phyloP scores from a whole-genome alignment of 2,888 invertebrate species.

The Barypeithes pellucidus region DNA sequence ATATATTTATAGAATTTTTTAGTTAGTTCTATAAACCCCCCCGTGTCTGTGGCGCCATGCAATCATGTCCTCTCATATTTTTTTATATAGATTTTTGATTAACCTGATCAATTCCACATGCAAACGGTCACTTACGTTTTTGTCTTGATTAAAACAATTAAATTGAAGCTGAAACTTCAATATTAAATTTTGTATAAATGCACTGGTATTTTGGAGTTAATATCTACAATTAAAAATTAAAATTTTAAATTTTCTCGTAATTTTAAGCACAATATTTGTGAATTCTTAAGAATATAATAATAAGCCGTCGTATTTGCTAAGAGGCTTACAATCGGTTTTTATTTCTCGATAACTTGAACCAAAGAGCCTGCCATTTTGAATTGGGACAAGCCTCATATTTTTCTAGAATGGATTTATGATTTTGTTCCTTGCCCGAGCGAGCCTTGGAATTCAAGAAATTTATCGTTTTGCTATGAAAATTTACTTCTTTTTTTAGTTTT shows the following conservation, averaged over 20 bases:
- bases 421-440: slow-evolving; percentile 45
- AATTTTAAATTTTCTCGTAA: background rate
- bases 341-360: slow-evolving; percentile 46
- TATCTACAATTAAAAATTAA: too few relatives aligned
- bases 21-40: too few relatives aligned
- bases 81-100: too few relatives aligned
- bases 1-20: too few relatives aligned
- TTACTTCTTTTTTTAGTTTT: slow-evolving; percentile 34
- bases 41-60: too few relatives aligned
- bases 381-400: slow-evolving; percentile 54
- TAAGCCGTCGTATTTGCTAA: slow-evolving; percentile 30
- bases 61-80: too few relatives aligned
- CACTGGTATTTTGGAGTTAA: too few relatives aligned
- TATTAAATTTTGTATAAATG: too few relatives aligned
- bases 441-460: slow-evolving; percentile 44
- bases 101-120: too few relatives aligned
- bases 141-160: too few relatives aligned
- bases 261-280: background rate
- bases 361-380: slow-evolving; percentile 54
- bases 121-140: too few relatives aligned
- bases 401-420: slow-evolving; percentile 53
- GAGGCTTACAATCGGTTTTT: slow-evolving; percentile 44
- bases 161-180: too few relatives aligned
- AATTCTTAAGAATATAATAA: slow-evolving; percentile 24
- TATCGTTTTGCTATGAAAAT: slow-evolving; percentile 50